Evolutionary conservation across 2,113 vertebrate species (phyloP).

Genomic region (Nyctereutes procyonoides): DNA sequence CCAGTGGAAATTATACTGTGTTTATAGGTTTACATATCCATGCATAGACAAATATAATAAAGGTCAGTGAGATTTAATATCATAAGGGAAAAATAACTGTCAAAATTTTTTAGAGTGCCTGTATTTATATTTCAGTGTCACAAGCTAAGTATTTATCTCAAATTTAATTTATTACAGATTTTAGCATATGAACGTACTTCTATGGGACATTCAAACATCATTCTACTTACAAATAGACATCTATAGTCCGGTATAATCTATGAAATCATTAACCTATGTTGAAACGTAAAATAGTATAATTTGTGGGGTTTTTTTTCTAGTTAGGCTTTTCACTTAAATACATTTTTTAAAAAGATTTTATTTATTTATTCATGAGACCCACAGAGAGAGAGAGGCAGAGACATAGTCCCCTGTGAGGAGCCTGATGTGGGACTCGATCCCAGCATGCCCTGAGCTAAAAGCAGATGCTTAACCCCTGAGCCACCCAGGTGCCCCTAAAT

Average conservation of each 20-base stretch:
- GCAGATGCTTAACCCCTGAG: no score
- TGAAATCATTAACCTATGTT: constrained; percentile 2
- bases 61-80: constrained; percentile 39
- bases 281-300: constrained; percentile 7
- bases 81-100: background rate
- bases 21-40: background rate
- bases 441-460: no score
- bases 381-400: no score
- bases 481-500: background rate
- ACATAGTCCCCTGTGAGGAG: no score
- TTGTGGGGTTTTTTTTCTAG: background rate
- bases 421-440: no score
- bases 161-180: constrained; percentile 14
- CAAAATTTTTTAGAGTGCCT: background rate
- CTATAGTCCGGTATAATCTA: background rate
- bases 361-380: no score
- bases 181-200: constrained; percentile 31
- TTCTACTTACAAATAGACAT: background rate
- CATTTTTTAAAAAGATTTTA: no score
- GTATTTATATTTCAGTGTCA: background rate
- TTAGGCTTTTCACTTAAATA: background rate
- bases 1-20: constrained; percentile 1
- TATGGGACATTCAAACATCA: background rate
- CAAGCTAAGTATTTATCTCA: constrained; percentile 19
- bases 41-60: background rate